A percentile compares a stretch with the other conserved stretches of the same genome.
phyloP scores from a whole-genome alignment of 2,888 invertebrate genomes.

The Horisme vitalbata region DNA sequence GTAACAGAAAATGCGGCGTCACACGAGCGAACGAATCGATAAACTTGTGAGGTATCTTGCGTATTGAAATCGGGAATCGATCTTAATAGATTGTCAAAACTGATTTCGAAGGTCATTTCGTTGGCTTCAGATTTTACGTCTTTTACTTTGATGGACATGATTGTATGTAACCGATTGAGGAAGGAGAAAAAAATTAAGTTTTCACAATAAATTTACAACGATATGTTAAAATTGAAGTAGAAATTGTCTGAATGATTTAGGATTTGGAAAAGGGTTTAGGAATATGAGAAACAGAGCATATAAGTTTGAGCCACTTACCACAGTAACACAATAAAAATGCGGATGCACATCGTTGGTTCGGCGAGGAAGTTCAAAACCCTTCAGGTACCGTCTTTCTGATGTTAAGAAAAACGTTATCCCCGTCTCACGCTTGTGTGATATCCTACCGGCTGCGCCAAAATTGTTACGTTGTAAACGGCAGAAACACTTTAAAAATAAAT shows the following conservation, averaged over 20 bases:
- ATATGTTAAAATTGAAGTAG: neutral
- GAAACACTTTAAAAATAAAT: neutral
- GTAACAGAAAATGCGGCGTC: slow-evolving; percentile 24
- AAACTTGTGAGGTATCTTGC: slow-evolving; percentile 11
- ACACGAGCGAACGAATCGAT: slow-evolving; percentile 26
- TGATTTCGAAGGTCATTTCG: neutral
- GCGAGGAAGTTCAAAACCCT: neutral
- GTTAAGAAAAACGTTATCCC: neutral
- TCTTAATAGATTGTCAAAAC: neutral
- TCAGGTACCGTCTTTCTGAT: neutral
- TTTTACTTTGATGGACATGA: neutral
- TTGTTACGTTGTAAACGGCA: neutral
- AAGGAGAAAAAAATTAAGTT: neutral
- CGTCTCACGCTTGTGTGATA: neutral
- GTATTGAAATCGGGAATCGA: slow-evolving; percentile 23
- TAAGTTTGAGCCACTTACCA: neutral
- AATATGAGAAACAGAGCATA: neutral
- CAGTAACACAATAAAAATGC: neutral
- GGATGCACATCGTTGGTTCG: neutral
- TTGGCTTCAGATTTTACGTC: neutral
- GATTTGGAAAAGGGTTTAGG: neutral
- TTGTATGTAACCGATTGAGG: neutral
- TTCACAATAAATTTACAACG: neutral
- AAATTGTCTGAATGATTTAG: neutral
- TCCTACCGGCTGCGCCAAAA: neutral